phyloP scores from a whole-genome alignment of 2,113 vertebrate species.

The Tenebrosternarchus preto region DNA sequence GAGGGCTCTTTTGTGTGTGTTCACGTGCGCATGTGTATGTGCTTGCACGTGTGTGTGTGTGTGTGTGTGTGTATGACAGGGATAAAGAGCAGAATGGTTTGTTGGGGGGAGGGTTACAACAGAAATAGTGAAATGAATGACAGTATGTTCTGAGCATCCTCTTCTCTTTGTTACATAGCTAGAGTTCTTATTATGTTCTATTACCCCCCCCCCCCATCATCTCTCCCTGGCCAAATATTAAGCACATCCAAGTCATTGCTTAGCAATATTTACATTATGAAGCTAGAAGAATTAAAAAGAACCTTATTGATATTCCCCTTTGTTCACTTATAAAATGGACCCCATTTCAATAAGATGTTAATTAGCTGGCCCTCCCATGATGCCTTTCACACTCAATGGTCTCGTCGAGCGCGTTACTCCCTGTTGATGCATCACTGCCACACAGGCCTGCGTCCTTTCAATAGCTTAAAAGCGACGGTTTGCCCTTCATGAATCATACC shows the following conservation, averaged over 20 bases:
- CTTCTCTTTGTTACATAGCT: neutral
- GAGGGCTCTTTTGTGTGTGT: neutral
- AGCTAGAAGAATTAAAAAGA: neutral
- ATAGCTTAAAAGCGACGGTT: neutral
- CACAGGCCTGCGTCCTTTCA: constrained; percentile 19
- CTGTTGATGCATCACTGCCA: constrained; percentile 3
- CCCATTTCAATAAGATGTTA: constrained; percentile 35
- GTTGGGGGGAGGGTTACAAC: no score
- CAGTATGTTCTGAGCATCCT: neutral
- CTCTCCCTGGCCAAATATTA: neutral
- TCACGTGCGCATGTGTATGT: neutral
- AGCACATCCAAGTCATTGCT: neutral
- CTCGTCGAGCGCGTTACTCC: constrained; percentile 1
- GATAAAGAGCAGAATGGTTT: no score
- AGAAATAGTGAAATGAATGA: no score
- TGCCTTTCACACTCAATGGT: constrained; percentile 33
- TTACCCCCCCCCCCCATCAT: neutral
- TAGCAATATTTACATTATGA: constrained; percentile 24
- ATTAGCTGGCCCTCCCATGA: constrained; percentile 37
- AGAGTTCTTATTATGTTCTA: neutral
- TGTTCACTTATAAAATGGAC: neutral
- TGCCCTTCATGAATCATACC: constrained; percentile 3
- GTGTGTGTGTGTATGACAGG: neutral
- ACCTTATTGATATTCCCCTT: constrained; percentile 21
- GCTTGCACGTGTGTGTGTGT: no score